A percentile compares a stretch with the other conserved stretches of the same genome.
These are phyloP conservation scores for Ophonus ardosiacus DNA, from an alignment of 2,888 invertebrate species.

Conservation along the genomic window DNA sequence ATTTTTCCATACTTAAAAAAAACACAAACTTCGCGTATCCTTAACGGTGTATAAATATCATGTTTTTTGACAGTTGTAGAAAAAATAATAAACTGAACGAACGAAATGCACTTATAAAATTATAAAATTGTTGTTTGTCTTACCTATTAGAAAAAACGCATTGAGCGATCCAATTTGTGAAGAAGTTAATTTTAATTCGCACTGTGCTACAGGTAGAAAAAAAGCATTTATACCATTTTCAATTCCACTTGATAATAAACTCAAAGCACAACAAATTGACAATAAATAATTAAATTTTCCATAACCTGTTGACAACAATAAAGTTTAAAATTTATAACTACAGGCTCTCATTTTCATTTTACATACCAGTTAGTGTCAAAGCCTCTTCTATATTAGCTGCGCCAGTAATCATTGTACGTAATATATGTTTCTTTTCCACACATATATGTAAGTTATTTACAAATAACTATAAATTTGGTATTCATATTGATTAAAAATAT, in stretches of 20 bases:
- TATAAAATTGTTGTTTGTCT: background rate
- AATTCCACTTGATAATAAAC: constrained; percentile 81
- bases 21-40: too few species aligned
- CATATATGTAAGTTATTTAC: background rate
- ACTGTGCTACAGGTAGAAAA: constrained; percentile 84
- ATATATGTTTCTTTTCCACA: background rate
- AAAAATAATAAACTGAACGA: too few species aligned
- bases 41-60: too few species aligned
- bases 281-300: constrained; percentile 83
- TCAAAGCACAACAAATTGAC: constrained; percentile 81
- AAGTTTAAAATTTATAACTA: constrained; percentile 57
- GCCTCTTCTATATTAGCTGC: constrained; percentile 66
- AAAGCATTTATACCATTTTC: constrained; percentile 85
- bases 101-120: too few species aligned
- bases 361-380: constrained; percentile 66
- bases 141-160: constrained; percentile 85
- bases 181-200: constrained; percentile 82
- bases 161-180: constrained; percentile 84
- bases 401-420: constrained; percentile 44
- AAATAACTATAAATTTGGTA: background rate
- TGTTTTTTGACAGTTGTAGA: too few species aligned
- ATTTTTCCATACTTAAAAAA: too few species aligned
- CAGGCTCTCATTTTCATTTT: background rate
- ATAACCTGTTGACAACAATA: constrained; percentile 77
- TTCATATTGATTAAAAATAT: background rate